These are phyloP conservation scores for Heliconius aoede DNA, from an alignment of 2,888 invertebrate genomes.

Conservation along the genomic window DNA sequence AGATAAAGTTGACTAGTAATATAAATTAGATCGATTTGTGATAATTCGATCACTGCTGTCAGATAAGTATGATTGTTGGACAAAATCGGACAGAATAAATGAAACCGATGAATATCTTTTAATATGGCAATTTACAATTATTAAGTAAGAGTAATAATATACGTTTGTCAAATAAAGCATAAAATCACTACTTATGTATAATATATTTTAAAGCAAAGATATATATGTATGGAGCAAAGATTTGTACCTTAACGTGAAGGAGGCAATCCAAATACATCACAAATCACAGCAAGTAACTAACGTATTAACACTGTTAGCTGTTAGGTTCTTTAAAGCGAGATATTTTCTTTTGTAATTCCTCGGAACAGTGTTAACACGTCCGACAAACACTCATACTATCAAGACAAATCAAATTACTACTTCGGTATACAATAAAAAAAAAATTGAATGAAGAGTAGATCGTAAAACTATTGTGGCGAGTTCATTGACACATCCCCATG, in stretches of 20 bases:
- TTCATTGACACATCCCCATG: conserved; percentile 60
- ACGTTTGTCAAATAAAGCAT: background rate
- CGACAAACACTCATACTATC: conserved; percentile 32
- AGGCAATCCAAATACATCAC: background rate
- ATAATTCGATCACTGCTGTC: conserved; percentile 38
- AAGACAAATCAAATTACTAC: conserved; percentile 38
- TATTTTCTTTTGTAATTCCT: conserved; percentile 10
- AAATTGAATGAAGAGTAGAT: conserved; percentile 51
- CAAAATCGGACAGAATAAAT: conserved; percentile 19
- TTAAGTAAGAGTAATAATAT: conserved; percentile 21
- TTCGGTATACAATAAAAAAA: conserved; percentile 39
- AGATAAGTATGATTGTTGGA: conserved; percentile 39
- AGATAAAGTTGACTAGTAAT: conserved; percentile 34
- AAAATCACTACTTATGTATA: background rate
- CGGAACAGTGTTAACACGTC: conserved; percentile 22
- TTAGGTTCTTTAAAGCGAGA: background rate
- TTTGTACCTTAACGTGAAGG: background rate
- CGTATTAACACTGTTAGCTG: conserved; percentile 10
- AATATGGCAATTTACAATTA: conserved; percentile 30
- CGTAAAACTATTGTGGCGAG: conserved; percentile 59
- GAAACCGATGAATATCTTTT: conserved; percentile 28
- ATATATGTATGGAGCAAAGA: background rate
- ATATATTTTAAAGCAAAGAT: background rate
- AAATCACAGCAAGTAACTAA: conserved; percentile 7
- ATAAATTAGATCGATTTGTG: conserved; percentile 41